These are phyloP conservation scores for Lophotriccus pileatus DNA, from an alignment of 2,797 vertebrate genomes.

Conservation along the genomic window DNA sequence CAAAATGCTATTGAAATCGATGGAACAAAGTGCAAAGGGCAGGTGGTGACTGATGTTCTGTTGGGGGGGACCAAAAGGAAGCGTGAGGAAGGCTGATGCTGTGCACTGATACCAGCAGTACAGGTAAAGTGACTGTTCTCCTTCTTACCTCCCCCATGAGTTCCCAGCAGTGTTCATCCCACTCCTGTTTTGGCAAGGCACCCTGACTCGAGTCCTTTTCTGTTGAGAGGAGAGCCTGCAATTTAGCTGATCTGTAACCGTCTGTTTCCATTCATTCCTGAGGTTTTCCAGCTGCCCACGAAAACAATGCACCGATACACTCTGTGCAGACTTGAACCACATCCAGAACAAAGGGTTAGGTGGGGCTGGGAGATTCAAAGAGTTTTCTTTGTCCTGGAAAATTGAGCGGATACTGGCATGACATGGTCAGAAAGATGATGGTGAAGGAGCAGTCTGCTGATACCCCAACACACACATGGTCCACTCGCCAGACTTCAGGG, in stretches of 20 bases:
- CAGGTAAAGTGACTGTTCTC: background rate
- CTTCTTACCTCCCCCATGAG: background rate
- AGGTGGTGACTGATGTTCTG: background rate
- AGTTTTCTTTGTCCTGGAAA: constrained; percentile 25
- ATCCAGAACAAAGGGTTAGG: constrained; percentile 31
- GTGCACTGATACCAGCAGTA: accelerated
- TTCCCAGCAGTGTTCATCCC: background rate
- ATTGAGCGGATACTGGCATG: background rate
- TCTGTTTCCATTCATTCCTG: constrained; percentile 66
- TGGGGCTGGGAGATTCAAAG: background rate
- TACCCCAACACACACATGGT: background rate
- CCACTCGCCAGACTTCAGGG: background rate
- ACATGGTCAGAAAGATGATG: background rate
- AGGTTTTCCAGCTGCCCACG: constrained; percentile 48
- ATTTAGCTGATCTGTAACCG: background rate
- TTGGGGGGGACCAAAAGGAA: background rate
- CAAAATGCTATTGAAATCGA: background rate
- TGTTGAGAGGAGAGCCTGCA: background rate
- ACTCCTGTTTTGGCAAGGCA: background rate
- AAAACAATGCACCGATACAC: constrained; percentile 53
- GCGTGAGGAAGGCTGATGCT: background rate
- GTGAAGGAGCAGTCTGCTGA: background rate
- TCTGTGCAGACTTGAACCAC: background rate
- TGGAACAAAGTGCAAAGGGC: background rate
- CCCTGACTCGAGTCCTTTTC: background rate